Evolutionary conservation across 2,113 vertebrate genomes (phyloP).

Genomic region (Stigmatopora nigra): DNA sequence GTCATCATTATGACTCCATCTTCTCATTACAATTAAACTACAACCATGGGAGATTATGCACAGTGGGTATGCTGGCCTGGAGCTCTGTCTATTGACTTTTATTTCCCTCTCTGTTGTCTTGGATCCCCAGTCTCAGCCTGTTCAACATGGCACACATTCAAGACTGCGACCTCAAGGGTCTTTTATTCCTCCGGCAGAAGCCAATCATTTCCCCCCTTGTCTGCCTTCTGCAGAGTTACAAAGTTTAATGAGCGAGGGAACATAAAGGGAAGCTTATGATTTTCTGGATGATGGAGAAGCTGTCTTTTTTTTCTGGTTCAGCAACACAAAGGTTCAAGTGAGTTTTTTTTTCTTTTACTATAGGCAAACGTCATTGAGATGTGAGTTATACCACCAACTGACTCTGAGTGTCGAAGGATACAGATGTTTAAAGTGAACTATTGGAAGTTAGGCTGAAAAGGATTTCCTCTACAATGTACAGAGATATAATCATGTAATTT

Average conservation of each 20-base stretch:
- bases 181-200: conserved; percentile 54
- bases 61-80: conserved; percentile 43
- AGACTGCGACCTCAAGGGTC: conserved; percentile 49
- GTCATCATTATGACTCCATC: conserved; percentile 42
- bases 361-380: conserved; percentile 56
- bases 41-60: conserved; percentile 52
- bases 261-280: conserved; percentile 59
- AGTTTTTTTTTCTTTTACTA: conserved; percentile 18
- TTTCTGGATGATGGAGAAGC: conserved; percentile 51
- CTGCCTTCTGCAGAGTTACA: conserved; percentile 49
- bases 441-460: background rate
- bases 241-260: conserved; percentile 53
- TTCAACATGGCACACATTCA: conserved; percentile 58
- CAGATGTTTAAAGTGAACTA: conserved; percentile 17
- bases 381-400: conserved; percentile 48
- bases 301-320: conserved; percentile 46
- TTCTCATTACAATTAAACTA: conserved; percentile 35
- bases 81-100: conserved; percentile 40
- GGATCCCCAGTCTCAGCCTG: conserved; percentile 45
- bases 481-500: conserved; percentile 15
- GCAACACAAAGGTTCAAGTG: conserved; percentile 46
- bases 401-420: conserved; percentile 43
- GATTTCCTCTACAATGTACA: background rate
- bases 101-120: conserved; percentile 42
- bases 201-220: conserved; percentile 40